Conservation (phyloP, 2,797 vertebrate species). For the Malurus splendens region DNA sequence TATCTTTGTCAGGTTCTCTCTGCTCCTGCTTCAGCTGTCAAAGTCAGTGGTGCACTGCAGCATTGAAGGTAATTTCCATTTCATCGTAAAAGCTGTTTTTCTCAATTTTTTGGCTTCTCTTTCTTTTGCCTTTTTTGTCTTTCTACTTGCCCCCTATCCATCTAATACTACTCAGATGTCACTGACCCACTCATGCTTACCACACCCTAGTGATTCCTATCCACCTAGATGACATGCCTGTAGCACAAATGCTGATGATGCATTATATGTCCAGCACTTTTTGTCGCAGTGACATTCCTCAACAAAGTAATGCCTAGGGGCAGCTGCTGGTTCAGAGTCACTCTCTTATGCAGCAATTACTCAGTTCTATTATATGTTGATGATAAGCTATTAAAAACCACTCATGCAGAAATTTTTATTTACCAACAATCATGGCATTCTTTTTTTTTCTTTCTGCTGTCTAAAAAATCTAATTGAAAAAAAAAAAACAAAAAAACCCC, state of each 20-base stretch:
- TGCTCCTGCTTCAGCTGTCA: constrained; percentile 67
- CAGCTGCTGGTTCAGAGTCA: constrained; percentile 32
- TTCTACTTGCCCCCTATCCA: constrained; percentile 57
- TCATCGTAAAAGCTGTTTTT: constrained; percentile 64
- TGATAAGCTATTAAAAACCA: constrained; percentile 64
- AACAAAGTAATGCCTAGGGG: constrained; percentile 31
- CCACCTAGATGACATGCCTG: constrained; percentile 45
- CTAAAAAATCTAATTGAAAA: constrained; percentile 15
- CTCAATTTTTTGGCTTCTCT: constrained; percentile 63
- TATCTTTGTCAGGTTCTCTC: constrained; percentile 65
- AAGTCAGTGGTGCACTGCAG: constrained; percentile 73
- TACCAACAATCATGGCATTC: constrained; percentile 30
- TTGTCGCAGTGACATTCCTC: constrained; percentile 54
- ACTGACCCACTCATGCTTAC: constrained; percentile 45
- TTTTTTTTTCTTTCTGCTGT: not conserved
- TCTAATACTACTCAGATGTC: constrained; percentile 59
- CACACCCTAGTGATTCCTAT: constrained; percentile 51
- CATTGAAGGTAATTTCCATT: constrained; percentile 75
- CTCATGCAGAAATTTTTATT: constrained; percentile 54
- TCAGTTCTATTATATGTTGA: constrained; percentile 58
- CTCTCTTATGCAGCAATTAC: constrained; percentile 52
- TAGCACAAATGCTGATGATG: constrained; percentile 44
- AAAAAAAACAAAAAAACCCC: not conserved
- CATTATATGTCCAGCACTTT: constrained; percentile 44
- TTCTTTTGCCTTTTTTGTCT: constrained; percentile 59